Conservation (phyloP, 2,113 vertebrate species). For the Lepus americanus region DNA sequence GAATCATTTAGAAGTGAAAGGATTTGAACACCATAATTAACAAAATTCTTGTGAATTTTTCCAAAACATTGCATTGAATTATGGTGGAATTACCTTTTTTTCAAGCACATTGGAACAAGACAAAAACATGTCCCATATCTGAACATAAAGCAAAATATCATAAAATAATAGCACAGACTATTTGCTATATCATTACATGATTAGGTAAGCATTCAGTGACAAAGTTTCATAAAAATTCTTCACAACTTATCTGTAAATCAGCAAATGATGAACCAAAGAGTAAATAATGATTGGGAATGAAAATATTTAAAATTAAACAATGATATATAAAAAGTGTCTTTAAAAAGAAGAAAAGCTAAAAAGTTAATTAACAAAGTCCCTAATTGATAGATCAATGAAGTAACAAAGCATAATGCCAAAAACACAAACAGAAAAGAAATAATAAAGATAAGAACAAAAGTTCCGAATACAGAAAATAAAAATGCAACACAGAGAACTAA, state of each 20-base stretch:
- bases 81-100: neutral
- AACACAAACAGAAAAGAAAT: neutral
- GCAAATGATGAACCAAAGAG: neutral
- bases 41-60: neutral
- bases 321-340: neutral
- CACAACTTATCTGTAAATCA: neutral
- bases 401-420: neutral
- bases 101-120: neutral
- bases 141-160: neutral
- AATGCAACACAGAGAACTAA: neutral
- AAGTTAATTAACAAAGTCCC: neutral
- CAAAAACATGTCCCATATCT: neutral
- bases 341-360: neutral
- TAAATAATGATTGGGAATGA: slow-evolving; percentile 4
- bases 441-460: neutral
- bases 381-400: neutral
- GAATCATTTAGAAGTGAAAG: neutral
- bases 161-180: neutral
- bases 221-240: neutral
- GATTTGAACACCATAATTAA: neutral
- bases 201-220: neutral
- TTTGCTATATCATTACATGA: neutral
- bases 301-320: neutral
- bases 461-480: neutral
- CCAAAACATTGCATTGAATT: neutral